A percentile compares a stretch with the other conserved stretches of the same genome.
phyloP scores from a whole-genome alignment of 2,888 invertebrate species.

The Chrysodeixis includens region DNA sequence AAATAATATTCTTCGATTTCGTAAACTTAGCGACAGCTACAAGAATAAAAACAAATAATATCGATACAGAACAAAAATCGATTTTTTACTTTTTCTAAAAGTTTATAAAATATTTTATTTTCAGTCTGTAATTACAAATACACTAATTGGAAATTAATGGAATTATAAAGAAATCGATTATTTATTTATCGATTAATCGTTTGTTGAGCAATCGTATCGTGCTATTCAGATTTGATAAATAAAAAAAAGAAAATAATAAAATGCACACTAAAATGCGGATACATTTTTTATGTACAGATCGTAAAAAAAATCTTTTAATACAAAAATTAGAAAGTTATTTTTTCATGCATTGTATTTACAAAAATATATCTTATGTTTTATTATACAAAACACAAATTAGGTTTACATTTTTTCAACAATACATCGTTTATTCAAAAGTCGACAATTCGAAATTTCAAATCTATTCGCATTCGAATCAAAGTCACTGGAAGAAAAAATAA shows the following conservation, averaged over 20 bases:
- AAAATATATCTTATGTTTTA: conserved; percentile 38
- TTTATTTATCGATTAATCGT: conserved; percentile 55
- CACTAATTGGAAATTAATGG: conserved; percentile 57
- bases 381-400: conserved; percentile 35
- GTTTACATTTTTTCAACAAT: conserved; percentile 21
- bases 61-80: conserved; percentile 26
- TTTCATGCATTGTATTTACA: conserved; percentile 57
- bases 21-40: conserved; percentile 38
- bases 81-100: conserved; percentile 49
- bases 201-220: conserved; percentile 55
- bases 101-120: conserved; percentile 64
- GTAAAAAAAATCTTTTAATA: conserved; percentile 40
- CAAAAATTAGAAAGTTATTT: conserved; percentile 36
- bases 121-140: conserved; percentile 64
- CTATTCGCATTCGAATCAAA: conserved; percentile 15
- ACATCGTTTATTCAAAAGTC: not conserved
- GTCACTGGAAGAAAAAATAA: not conserved
- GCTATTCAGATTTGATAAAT: conserved; percentile 39
- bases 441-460: conserved; percentile 30
- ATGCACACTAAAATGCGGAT: conserved; percentile 47
- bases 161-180: conserved; percentile 53
- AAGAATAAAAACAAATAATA: conserved; percentile 19
- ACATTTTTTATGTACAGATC: conserved; percentile 46
- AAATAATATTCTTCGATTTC: conserved; percentile 34
- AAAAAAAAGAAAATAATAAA: conserved; percentile 35